Conservation (phyloP, 92 coral and sea anemone genomes). For the Nematostella vectensis region DNA sequence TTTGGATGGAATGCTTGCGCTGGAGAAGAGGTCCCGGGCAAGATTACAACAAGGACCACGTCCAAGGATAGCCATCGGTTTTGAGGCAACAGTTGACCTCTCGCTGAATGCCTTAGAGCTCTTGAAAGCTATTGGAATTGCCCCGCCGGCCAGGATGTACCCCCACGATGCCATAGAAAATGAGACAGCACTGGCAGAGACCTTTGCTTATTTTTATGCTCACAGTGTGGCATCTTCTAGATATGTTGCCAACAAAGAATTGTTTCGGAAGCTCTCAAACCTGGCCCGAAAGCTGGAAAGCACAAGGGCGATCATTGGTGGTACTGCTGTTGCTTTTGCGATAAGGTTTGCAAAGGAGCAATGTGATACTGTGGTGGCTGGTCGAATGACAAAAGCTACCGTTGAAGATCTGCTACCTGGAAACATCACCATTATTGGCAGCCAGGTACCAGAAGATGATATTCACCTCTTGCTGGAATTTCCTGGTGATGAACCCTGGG, state of each 20-base stretch:
- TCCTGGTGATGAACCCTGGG: conserved; percentile 67
- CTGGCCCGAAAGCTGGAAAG: conserved; percentile 37
- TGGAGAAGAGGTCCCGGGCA: conserved; percentile 45
- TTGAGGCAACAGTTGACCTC: conserved; percentile 65
- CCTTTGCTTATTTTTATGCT: conserved; percentile 77
- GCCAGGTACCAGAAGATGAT: conserved; percentile 53
- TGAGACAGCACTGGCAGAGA: conserved; percentile 64
- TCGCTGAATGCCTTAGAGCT: conserved; percentile 49
- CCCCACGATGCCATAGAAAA: conserved; percentile 64
- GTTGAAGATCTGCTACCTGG: conserved; percentile 38
- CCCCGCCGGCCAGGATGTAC: conserved; percentile 59
- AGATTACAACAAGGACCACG: conserved; percentile 10
- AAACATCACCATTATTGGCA: conserved; percentile 42
- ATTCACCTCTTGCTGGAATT: conserved; percentile 66
- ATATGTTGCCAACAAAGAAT: conserved; percentile 51
- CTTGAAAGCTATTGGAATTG: conserved; percentile 44
- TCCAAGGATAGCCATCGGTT: conserved; percentile 58
- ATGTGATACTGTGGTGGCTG: conserved; percentile 60
- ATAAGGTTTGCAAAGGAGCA: conserved; percentile 55
- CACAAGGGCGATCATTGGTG: conserved; percentile 57
- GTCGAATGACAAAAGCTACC: conserved; percentile 39
- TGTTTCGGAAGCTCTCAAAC: conserved; percentile 47
- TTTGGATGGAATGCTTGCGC: conserved; percentile 48
- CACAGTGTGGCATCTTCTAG: conserved; percentile 91
- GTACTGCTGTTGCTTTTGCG: conserved; percentile 63